Percentiles rank a stretch among this genome's conserved stretches.
Evolutionary conservation across 1,140 invertebrate species (phyloP).

Genomic region (Octopus sinensis): DNA sequence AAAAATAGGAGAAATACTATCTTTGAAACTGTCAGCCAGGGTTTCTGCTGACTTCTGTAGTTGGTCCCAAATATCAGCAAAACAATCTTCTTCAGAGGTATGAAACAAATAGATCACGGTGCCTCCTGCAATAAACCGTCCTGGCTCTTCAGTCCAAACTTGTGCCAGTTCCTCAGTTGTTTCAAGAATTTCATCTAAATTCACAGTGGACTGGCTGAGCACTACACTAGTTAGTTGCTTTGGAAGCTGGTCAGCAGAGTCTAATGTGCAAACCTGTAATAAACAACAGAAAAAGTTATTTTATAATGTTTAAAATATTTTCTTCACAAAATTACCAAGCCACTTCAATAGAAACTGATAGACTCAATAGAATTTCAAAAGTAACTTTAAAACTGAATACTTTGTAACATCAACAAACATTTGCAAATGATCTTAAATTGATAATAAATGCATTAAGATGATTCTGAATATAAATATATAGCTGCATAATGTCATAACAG

Average conservation of each 20-base stretch:
- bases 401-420: too few species aligned
- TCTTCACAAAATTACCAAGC: too few species aligned
- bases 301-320: too few species aligned
- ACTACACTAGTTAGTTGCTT: constrained; percentile 4
- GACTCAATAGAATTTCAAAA: too few species aligned
- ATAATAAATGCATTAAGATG: too few species aligned
- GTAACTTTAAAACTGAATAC: too few species aligned
- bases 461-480: too few species aligned
- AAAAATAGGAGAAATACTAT: not conserved
- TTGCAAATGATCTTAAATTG: too few species aligned
- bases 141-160: not conserved
- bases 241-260: not conserved
- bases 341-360: too few species aligned
- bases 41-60: constrained; percentile 2
- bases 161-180: constrained; percentile 3
- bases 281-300: not conserved
- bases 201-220: not conserved
- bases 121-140: not conserved
- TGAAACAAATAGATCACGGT: constrained; percentile 1
- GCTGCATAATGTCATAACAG: too few species aligned
- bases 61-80: not conserved
- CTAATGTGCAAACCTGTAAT: not conserved
- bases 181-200: not conserved
- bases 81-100: not conserved
- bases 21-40: constrained; percentile 3